Evolutionary conservation across 2,888 invertebrate species (phyloP).

Genomic region (Masnerella sp.): DNA sequence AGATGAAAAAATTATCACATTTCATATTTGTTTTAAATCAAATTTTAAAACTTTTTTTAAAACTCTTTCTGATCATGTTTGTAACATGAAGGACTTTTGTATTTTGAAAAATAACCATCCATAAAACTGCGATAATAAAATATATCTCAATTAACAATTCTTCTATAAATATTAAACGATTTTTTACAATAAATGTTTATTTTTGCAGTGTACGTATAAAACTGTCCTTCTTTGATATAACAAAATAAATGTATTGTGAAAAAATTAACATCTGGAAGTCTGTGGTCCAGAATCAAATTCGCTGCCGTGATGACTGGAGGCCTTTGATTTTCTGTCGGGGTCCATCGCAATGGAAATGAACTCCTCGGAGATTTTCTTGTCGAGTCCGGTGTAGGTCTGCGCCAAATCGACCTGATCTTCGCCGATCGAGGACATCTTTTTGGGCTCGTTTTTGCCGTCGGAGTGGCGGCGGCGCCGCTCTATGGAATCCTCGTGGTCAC

Average conservation of each 20-base stretch:
- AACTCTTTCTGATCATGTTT: too few species aligned
- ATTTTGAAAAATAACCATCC: too few species aligned
- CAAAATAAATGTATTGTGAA: constrained; percentile 5
- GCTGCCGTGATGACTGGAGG: constrained; percentile 72
- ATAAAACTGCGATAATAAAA: too few species aligned
- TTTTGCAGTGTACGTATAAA: not conserved
- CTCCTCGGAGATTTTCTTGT: constrained; percentile 75
- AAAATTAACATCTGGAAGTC: constrained; percentile 32
- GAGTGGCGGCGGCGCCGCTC: constrained; percentile 63
- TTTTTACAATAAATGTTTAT: not conserved
- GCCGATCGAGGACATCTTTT: constrained; percentile 69
- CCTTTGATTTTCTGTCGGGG: constrained; percentile 74
- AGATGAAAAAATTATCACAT: too few species aligned
- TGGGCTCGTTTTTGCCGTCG: constrained; percentile 66
- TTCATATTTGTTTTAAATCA: too few species aligned
- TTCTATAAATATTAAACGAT: too few species aligned
- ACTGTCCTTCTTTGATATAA: constrained; percentile 7
- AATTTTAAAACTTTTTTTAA: too few species aligned
- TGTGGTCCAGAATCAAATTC: constrained; percentile 64
- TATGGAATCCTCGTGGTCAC: constrained; percentile 63
- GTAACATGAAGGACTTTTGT: too few species aligned
- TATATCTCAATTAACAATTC: too few species aligned
- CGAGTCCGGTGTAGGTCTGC: constrained; percentile 74
- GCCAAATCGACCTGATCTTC: constrained; percentile 72
- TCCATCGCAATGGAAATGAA: constrained; percentile 75